Evolutionary conservation across 2,797 vertebrate species (phyloP).

Genomic region (Xiphophorus birchmanni): DNA sequence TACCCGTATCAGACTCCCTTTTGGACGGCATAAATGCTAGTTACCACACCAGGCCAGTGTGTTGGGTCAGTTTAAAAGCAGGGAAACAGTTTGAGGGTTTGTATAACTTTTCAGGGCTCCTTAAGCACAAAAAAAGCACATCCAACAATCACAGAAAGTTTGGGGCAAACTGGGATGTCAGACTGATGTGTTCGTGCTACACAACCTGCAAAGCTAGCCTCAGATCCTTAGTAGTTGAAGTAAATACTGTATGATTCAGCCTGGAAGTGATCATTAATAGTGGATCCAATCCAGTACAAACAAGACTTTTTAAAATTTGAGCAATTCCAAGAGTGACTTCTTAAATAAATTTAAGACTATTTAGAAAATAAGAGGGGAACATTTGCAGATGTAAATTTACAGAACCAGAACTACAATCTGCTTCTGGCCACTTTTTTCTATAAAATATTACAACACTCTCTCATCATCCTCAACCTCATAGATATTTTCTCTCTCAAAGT

Average conservation of each 20-base stretch:
- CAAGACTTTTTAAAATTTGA: background rate
- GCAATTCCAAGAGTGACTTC: background rate
- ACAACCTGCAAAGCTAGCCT: background rate
- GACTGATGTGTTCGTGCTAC: background rate
- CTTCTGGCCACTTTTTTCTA: constrained; percentile 1
- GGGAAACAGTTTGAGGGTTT: constrained; percentile 56
- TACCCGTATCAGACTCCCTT: constrained; percentile 33
- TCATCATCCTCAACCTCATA: background rate
- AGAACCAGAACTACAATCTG: background rate
- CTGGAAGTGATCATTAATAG: background rate
- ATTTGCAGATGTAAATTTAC: background rate
- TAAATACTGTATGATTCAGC: background rate
- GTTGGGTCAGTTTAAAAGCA: constrained; percentile 37
- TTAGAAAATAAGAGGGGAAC: background rate
- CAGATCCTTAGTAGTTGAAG: background rate
- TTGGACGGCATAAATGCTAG: constrained; percentile 45
- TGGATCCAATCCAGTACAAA: background rate
- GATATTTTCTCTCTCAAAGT: background rate
- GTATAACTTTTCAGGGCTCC: constrained; percentile 57
- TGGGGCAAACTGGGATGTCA: background rate
- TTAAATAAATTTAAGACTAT: background rate
- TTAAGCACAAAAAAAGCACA: constrained; percentile 54
- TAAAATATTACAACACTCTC: constrained; percentile 20
- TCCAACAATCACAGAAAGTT: constrained; percentile 1
- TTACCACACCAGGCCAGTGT: constrained; percentile 35